These are phyloP conservation scores for Coreoperca whiteheadi DNA, from an alignment of 2,113 vertebrate genomes.

Conservation along the genomic window DNA sequence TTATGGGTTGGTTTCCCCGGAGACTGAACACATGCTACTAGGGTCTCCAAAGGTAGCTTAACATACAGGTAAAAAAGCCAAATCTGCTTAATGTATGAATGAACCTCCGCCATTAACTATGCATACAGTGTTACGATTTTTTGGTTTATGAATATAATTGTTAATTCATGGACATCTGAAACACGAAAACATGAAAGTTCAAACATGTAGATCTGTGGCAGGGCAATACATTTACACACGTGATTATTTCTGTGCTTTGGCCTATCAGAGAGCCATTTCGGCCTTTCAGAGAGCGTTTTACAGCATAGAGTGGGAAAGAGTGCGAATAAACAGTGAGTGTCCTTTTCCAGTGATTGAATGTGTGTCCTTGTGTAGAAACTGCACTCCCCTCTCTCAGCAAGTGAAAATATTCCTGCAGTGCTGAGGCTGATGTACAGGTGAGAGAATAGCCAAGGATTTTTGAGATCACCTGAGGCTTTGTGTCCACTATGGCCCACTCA, in stretches of 20 bases:
- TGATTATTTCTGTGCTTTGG: constrained; percentile 28
- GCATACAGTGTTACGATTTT: background rate
- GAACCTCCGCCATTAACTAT: constrained; percentile 8
- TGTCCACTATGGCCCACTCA: constrained; percentile 69
- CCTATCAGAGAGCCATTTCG: constrained; percentile 21
- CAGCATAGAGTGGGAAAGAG: constrained; percentile 19
- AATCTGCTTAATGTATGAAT: constrained; percentile 12
- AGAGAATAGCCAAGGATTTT: constrained; percentile 71
- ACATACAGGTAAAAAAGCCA: constrained; percentile 45
- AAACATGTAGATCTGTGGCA: background rate
- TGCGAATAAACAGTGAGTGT: constrained; percentile 49
- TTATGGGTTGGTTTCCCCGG: constrained; percentile 71
- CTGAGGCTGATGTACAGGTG: constrained; percentile 71
- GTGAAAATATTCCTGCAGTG: constrained; percentile 51
- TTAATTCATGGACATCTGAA: background rate
- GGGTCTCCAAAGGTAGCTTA: constrained; percentile 50
- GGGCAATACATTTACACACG: background rate
- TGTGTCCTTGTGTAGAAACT: constrained; percentile 73
- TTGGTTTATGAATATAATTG: background rate
- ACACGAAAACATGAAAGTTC: background rate
- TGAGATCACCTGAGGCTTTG: constrained; percentile 68
- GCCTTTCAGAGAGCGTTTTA: constrained; percentile 39
- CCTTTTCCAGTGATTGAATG: constrained; percentile 66
- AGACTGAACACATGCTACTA: constrained; percentile 51
- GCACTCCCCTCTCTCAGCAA: constrained; percentile 48